These are phyloP conservation scores for Platycnemis pennipes DNA, from an alignment of 2,888 invertebrate species.

Conservation along the genomic window DNA sequence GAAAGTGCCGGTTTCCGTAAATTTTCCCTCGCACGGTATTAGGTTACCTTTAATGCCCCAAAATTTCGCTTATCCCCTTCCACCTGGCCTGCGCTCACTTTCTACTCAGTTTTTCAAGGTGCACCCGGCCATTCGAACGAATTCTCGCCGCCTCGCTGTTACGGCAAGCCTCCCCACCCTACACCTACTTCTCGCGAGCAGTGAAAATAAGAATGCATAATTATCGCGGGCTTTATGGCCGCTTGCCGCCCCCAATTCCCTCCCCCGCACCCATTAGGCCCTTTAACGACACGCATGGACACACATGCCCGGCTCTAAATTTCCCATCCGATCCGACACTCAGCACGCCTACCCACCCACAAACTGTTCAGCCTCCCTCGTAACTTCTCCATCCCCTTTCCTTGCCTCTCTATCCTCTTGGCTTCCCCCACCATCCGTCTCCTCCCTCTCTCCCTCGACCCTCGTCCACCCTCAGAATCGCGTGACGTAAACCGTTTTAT, in stretches of 20 bases:
- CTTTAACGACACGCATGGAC: constrained; percentile 19
- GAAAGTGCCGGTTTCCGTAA: background rate
- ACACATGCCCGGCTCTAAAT: constrained; percentile 21
- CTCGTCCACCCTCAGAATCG: background rate
- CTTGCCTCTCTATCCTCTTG: no score
- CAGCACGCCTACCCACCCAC: background rate
- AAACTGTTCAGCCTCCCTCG: no score
- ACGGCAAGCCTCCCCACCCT: background rate
- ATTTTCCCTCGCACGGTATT: background rate
- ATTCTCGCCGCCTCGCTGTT: background rate
- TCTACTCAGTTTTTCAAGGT: background rate
- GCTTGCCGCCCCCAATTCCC: background rate
- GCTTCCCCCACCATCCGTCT: no score
- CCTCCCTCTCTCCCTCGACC: background rate
- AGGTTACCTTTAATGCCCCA: background rate
- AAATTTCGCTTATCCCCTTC: background rate
- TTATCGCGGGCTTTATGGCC: constrained; percentile 2
- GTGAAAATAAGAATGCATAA: constrained; percentile 5
- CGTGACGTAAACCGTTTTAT: constrained; percentile 24
- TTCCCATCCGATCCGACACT: constrained; percentile 18
- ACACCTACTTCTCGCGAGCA: background rate
- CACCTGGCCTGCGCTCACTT: background rate
- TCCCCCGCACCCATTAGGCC: background rate
- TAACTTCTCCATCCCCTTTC: no score
- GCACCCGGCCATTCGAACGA: background rate